These are phyloP conservation scores for Salvelinus fontinalis DNA, from an alignment of 2,113 vertebrate genomes.

Conservation along the genomic window DNA sequence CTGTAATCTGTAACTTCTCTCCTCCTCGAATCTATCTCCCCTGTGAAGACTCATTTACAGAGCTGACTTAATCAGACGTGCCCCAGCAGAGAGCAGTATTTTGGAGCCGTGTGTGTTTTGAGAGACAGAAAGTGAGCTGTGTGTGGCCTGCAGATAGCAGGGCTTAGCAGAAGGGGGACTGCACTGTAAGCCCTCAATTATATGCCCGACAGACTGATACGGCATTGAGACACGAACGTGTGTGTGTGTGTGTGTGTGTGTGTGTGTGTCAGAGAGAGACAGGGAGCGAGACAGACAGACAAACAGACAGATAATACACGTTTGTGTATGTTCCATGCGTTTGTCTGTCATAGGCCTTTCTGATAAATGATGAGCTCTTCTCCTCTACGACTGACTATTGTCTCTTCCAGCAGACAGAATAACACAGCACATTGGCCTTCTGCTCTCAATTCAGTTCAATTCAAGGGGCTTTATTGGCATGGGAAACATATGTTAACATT, in stretches of 20 bases:
- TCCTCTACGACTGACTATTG: no score
- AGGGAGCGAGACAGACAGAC: no score
- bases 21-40: background rate
- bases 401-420: no score
- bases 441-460: background rate
- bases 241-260: background rate
- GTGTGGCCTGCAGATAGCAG: slow-evolving; percentile 8
- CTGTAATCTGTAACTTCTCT: background rate
- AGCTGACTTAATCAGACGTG: slow-evolving; percentile 33
- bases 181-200: slow-evolving; percentile 32
- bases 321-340: background rate
- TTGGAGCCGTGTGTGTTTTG: background rate
- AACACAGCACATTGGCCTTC: background rate
- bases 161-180: slow-evolving; percentile 4
- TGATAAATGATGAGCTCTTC: no score
- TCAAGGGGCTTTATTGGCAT: no score
- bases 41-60: slow-evolving; percentile 17
- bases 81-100: background rate
- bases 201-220: slow-evolving; percentile 10
- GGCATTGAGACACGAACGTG: background rate
- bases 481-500: no score
- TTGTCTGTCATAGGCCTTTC: no score
- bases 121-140: background rate
- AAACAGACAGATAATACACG: no score
- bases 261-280: background rate